Conservation (phyloP, 2,888 invertebrate species). For the Cephus pygmeus region DNA sequence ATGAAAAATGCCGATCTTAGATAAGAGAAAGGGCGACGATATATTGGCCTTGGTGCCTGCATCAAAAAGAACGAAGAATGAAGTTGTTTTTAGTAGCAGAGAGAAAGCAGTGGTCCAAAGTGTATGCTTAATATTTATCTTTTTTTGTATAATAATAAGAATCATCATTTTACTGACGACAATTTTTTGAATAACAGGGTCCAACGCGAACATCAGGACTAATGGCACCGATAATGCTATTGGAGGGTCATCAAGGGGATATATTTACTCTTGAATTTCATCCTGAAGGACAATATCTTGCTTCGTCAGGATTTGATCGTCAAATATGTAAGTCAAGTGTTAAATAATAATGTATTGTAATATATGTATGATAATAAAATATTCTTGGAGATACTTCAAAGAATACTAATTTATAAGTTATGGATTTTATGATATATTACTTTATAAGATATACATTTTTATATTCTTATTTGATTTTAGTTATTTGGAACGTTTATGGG, state of each 20-base stretch:
- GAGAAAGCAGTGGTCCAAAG: slow-evolving; percentile 82
- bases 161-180: background rate
- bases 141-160: background rate
- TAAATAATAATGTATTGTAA: background rate
- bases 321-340: slow-evolving; percentile 83
- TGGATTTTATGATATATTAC: background rate
- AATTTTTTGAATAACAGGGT: slow-evolving; percentile 62
- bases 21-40: slow-evolving; percentile 63
- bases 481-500: slow-evolving; percentile 96
- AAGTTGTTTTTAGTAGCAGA: slow-evolving; percentile 77
- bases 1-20: slow-evolving; percentile 55
- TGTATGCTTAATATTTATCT: slow-evolving; percentile 68
- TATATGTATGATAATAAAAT: too few relatives aligned
- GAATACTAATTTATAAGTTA: background rate
- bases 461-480: slow-evolving; percentile 64
- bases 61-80: slow-evolving; percentile 78
- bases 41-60: slow-evolving; percentile 66
- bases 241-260: slow-evolving; percentile 98
- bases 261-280: slow-evolving; percentile 94
- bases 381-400: background rate
- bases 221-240: slow-evolving; percentile 92
- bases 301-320: slow-evolving; percentile 94
- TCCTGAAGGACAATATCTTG: slow-evolving; percentile 94
- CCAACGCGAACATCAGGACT: slow-evolving; percentile 88
- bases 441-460: background rate